Evolutionary conservation across 2,113 vertebrate genomes (phyloP), one percentile per base, ranked within the genome.

Genomic region (Potamarius usumacintae): DNA sequence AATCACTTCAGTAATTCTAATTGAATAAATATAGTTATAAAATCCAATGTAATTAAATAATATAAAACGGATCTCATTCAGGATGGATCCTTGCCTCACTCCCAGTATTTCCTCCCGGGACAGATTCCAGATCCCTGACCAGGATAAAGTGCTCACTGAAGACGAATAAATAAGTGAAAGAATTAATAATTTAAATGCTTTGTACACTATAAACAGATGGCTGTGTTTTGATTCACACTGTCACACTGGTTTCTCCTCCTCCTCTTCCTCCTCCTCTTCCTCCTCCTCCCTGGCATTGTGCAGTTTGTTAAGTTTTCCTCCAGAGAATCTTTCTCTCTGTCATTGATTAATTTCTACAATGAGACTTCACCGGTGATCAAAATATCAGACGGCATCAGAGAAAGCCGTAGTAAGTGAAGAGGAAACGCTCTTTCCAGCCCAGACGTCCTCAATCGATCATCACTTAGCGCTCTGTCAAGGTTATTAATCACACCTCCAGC

Each of bases 321-420:
- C 86, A 83, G 90, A 58, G 50, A 60, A 60, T 65, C 76, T 85
- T 85, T 86, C 80, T 83, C 83, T 85, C 91, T 93, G 92, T 90
- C 88, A 89, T 92, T 94, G 94, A 95, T 94, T 94, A 92, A 95
- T 95, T 94, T 87, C 91, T 86, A 90, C 83, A 90, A 91, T 92
- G 89, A 91, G 90, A 92, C 91, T 90, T 93, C 88, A 91, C 91
- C 91, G 90, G 90, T 92, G 93, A 94, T 95, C 94, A 94, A 94
- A 95, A 94, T 94, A 95, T 95, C 93, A 94, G 92, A 92, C 89
- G 90, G 92, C 92, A 92, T 94, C 74, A 89, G 91, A 92, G 93
- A 94, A 93, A 95, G 94, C 93, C 90, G 89, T 93, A 94, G 93
- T 90, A 95, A 95, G 94, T 93, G 93, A 94, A 94, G 94, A 94